Conservation (phyloP, 2,888 invertebrate species). For the Dasysyrphus tricinctus region DNA sequence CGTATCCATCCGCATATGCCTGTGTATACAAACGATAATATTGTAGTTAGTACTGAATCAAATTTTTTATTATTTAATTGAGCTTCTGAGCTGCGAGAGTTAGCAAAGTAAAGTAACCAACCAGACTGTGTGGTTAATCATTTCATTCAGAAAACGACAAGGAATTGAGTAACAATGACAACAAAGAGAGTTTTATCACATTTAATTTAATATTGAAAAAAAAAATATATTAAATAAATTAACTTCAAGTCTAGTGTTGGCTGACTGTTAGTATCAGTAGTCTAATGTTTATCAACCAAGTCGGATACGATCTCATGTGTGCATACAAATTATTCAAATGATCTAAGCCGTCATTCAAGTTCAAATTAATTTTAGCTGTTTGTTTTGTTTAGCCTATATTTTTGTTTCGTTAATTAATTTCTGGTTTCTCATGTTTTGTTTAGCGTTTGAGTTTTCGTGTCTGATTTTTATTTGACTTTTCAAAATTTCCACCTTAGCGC, state of each 20-base stretch:
- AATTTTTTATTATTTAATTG: slow-evolving; percentile 47
- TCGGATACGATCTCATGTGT: slow-evolving; percentile 47
- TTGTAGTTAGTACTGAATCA: slow-evolving; percentile 5
- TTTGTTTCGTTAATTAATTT: neutral
- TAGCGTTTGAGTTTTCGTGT: neutral
- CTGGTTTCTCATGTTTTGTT: neutral
- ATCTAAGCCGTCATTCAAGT: slow-evolving; percentile 25
- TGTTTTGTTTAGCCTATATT: neutral
- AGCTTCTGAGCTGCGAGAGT: slow-evolving; percentile 39
- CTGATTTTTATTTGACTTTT: neutral
- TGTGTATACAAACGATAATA: slow-evolving; percentile 9
- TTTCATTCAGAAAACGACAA: slow-evolving; percentile 57
- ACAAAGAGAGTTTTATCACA: slow-evolving; percentile 64
- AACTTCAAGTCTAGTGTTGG: slow-evolving; percentile 21
- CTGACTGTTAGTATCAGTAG: slow-evolving; percentile 26
- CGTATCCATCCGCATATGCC: neutral
- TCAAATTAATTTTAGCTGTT: slow-evolving; percentile 3
- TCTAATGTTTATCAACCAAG: slow-evolving; percentile 46
- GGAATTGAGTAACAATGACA: slow-evolving; percentile 68
- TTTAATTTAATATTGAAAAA: slow-evolving; percentile 34
- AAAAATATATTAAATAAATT: slow-evolving; percentile 15
- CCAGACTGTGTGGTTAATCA: slow-evolving; percentile 60
- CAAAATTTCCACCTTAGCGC: slow-evolving; percentile 20
- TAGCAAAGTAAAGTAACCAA: slow-evolving; percentile 29
- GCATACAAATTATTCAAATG: slow-evolving; percentile 25